These are phyloP conservation scores for Melanotus villosus DNA, from an alignment of 2,888 invertebrate genomes.

Conservation along the genomic window DNA sequence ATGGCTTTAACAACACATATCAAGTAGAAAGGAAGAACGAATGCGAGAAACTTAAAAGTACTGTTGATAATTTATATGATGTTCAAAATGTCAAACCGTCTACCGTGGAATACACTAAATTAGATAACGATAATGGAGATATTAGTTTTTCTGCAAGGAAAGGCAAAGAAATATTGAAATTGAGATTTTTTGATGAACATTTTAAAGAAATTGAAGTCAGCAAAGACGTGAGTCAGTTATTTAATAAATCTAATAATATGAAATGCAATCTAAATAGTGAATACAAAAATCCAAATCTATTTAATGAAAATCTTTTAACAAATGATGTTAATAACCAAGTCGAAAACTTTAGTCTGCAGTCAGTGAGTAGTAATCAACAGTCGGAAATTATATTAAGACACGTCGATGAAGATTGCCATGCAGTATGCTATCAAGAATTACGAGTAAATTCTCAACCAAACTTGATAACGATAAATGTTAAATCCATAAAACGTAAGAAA, in stretches of 20 bases:
- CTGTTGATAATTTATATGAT: too few species aligned
- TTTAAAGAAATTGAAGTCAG: constrained; percentile 29
- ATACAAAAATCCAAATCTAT: too few species aligned
- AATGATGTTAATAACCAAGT: too few species aligned
- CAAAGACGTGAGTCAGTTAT: not conserved
- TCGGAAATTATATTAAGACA: constrained; percentile 27
- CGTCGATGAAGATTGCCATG: constrained; percentile 23
- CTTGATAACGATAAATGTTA: constrained; percentile 3
- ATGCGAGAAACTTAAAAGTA: too few species aligned
- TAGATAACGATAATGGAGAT: not conserved
- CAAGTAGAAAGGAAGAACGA: too few species aligned
- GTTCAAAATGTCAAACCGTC: too few species aligned
- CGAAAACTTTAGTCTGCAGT: too few species aligned
- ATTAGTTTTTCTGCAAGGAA: not conserved
- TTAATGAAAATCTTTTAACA: too few species aligned
- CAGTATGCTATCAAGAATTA: constrained; percentile 39
- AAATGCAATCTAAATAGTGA: too few species aligned
- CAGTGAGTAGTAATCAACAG: too few species aligned
- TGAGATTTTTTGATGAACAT: constrained; percentile 39
- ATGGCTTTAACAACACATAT: not conserved
- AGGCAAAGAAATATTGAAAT: too few species aligned
- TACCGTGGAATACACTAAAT: not conserved
- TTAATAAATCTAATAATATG: too few species aligned
- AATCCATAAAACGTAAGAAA: not conserved
- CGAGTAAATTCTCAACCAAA: constrained; percentile 37